Evolutionary conservation across 2,113 vertebrate species (phyloP).

Genomic region (Corydoras maculifer): DNA sequence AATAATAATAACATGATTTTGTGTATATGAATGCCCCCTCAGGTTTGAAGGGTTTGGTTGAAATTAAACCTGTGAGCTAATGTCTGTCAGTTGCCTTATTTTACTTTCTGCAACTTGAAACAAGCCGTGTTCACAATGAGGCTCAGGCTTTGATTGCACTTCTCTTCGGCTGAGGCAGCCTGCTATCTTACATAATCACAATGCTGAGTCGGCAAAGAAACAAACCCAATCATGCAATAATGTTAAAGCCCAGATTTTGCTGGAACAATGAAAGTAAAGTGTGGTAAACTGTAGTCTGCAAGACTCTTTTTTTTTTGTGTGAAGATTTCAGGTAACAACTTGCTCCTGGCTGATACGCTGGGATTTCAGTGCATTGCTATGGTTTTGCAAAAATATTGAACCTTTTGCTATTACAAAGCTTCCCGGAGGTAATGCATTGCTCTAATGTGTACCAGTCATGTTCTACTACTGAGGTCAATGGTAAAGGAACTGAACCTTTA

Average conservation of each 20-base stretch:
- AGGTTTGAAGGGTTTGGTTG: too few relatives aligned
- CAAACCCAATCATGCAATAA: not conserved
- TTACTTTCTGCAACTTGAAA: too few relatives aligned
- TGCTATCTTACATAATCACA: too few relatives aligned
- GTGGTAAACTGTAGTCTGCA: not conserved
- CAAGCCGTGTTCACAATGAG: too few relatives aligned
- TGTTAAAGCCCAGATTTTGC: conserved; percentile 3
- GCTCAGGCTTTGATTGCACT: too few relatives aligned
- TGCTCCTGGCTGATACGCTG: not conserved
- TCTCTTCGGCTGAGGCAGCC: too few relatives aligned
- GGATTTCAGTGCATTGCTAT: not conserved
- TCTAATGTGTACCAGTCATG: not conserved
- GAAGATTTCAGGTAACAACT: conserved; percentile 5
- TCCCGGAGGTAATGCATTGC: not conserved
- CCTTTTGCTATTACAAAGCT: not conserved
- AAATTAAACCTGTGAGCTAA: too few relatives aligned
- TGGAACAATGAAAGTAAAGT: conserved; percentile 3
- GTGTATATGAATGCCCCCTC: too few relatives aligned
- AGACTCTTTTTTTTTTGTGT: conserved; percentile 6
- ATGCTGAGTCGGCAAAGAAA: not conserved
- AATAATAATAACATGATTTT: too few relatives aligned
- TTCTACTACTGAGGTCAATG: not conserved
- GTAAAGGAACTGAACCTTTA: not conserved
- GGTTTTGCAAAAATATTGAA: conserved; percentile 12
- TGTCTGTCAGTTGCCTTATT: too few relatives aligned